phyloP scores from a whole-genome alignment of 2,888 invertebrate species.

The Andrena bucephala region DNA sequence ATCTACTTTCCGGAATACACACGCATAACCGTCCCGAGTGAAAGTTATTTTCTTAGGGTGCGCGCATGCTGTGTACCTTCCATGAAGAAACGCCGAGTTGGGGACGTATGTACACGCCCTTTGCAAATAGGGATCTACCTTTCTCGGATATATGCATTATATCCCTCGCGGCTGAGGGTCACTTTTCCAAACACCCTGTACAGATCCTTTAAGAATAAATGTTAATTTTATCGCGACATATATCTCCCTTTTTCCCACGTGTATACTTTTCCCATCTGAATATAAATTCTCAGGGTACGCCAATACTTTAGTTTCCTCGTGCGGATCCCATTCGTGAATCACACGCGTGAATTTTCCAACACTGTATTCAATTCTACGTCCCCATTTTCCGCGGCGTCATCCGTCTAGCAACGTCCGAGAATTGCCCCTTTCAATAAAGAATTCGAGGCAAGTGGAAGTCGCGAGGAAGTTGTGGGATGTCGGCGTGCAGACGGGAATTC shows the following conservation, averaged over 20 bases:
- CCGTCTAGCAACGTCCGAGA: background rate
- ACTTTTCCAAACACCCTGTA: conserved; percentile 5
- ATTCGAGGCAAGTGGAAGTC: conserved; percentile 52
- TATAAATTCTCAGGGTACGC: background rate
- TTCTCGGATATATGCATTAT: conserved; percentile 1
- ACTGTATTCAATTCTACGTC: background rate
- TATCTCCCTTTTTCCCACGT: background rate
- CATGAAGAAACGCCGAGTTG: background rate
- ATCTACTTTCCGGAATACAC: background rate
- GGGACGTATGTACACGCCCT: conserved; percentile 7
- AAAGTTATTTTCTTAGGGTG: conserved; percentile 20
- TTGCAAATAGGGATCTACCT: conserved; percentile 11
- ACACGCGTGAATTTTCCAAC: too few species aligned
- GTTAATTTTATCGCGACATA: conserved; percentile 7
- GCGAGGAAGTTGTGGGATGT: conserved; percentile 35
- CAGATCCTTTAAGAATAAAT: conserved; percentile 9
- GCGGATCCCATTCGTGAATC: too few species aligned
- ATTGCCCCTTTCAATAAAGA: conserved; percentile 47
- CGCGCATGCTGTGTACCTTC: background rate
- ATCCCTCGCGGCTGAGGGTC: background rate
- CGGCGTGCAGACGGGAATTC: conserved; percentile 57
- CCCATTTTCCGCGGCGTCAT: conserved; percentile 21
- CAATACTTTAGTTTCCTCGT: background rate
- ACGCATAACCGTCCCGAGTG: background rate
- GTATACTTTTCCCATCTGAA: background rate